Conservation (phyloP, 1,140 invertebrate genomes). For the Dufourea novaeangliae region DNA sequence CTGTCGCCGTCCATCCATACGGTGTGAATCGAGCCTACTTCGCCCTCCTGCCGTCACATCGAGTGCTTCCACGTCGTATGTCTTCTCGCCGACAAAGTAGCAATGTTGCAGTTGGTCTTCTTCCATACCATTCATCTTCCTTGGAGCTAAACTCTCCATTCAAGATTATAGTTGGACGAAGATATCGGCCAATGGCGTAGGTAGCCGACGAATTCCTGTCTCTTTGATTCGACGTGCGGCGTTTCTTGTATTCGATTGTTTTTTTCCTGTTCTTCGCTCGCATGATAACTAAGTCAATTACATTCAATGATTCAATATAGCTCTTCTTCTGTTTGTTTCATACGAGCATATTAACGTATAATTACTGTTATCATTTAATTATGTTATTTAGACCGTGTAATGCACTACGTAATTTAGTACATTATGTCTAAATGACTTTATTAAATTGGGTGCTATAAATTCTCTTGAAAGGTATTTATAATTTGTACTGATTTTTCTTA, state of each 20-base stretch:
- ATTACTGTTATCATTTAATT: too few relatives aligned
- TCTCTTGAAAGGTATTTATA: too few relatives aligned
- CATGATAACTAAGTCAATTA: too few relatives aligned
- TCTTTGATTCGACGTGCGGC: not conserved
- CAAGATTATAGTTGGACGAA: conserved; percentile 27
- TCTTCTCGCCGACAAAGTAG: conserved; percentile 64
- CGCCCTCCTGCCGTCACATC: conserved; percentile 14
- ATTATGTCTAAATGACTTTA: too few relatives aligned
- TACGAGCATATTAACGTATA: too few relatives aligned
- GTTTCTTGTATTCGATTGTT: not conserved
- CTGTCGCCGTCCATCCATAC: fast-evolving
- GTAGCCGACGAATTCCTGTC: not conserved
- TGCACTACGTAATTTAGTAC: too few relatives aligned
- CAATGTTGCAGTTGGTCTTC: conserved; percentile 42
- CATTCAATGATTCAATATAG: too few relatives aligned
- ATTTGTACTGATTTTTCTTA: too few relatives aligned
- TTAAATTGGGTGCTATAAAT: too few relatives aligned
- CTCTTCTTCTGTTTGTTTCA: too few relatives aligned
- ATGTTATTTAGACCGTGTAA: too few relatives aligned
- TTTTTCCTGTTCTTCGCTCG: not conserved
- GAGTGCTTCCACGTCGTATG: conserved; percentile 40
- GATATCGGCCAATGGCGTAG: conserved; percentile 36
- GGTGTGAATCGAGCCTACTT: conserved; percentile 30
- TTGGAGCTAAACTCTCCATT: conserved; percentile 57
- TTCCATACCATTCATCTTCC: conserved; percentile 60